phyloP scores from a whole-genome alignment of 2,888 invertebrate genomes.

The Metacarcinus magister region DNA sequence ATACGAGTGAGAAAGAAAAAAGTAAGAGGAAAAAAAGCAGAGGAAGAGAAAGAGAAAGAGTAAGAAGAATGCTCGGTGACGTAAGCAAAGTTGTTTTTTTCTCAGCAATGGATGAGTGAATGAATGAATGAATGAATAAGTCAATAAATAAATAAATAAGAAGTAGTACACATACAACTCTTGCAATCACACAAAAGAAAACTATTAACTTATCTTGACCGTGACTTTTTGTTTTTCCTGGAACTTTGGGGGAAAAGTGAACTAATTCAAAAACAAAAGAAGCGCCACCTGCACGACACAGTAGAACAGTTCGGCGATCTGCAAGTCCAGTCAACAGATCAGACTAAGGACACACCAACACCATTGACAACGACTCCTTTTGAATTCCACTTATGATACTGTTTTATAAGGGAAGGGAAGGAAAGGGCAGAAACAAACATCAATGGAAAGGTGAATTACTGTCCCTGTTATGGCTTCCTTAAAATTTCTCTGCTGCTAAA shows the following conservation, averaged over 20 bases:
- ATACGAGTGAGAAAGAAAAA: background rate
- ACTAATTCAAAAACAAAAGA: background rate
- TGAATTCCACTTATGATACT: too few relatives aligned
- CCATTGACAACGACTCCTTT: too few relatives aligned
- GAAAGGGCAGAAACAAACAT: background rate
- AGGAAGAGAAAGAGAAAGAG: background rate
- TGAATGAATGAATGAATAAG: background rate
- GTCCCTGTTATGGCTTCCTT: background rate
- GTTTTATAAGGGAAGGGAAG: background rate
- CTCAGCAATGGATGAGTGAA: background rate
- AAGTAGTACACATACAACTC: background rate
- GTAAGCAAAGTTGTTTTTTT: background rate
- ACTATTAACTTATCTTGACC: background rate
- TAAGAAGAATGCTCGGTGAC: background rate
- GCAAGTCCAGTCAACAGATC: too few relatives aligned
- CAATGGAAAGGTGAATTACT: background rate
- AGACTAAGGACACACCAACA: too few relatives aligned
- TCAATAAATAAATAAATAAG: background rate
- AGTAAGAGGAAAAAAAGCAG: background rate
- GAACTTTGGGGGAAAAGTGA: background rate
- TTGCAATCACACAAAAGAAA: background rate
- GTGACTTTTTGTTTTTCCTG: background rate
- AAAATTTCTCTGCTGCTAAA: background rate
- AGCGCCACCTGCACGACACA: background rate
- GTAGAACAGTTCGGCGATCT: too few relatives aligned